Evolutionary conservation across 2,888 invertebrate genomes (phyloP), one percentile per base, ranked within the genome.

Genomic region (Pheosia tremula): DNA sequence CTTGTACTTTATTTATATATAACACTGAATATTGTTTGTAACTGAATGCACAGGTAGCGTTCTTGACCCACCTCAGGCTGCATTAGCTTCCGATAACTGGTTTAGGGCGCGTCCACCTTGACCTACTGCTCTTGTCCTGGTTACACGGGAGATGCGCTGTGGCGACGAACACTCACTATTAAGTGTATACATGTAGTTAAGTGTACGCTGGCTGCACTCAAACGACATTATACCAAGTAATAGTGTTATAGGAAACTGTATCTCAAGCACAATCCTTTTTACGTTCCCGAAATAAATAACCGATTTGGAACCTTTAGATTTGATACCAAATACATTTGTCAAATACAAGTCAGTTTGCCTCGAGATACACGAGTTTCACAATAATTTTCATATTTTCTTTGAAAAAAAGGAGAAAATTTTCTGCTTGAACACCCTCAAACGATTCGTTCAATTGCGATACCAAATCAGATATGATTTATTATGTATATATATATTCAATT

Each of bases 21-120:
- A 43, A 1, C 43, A 58, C 9, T 11, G 13, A 49, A 45, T 53
- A 13, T 8, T 50, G 43, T 7, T 50, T 13, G 10, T 13, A 41
- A 24, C 10, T 50, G 57, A 60, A 57, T 50, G 55, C 61, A 54
- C 24, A 24, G 24, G 24, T 49, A 64, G 49, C 69, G 72, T 66
- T 73, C 78, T 75, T 81, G 78, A 79, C 79, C 76, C 61, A 58
- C 60, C 66, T 67, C 56, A 61, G 62, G 74, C 62, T 82, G 78
- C 82, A 83, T 84, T 86, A 86, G 69, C 61, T 71, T 56, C 67
- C 80, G 69, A 77, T 88, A 87, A 86, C 75, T 70, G 58, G 75
- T 77, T 86, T 81, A 82, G 64, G 13, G 41, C 58, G 56, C n/a
- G 58, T 47, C 50, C 52, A 71, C 82, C 81, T 77, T 82, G 81